These are phyloP conservation scores for Actinernus sp. DNA, from an alignment of 92 coral and sea anemone genomes.

Conservation along the genomic window DNA sequence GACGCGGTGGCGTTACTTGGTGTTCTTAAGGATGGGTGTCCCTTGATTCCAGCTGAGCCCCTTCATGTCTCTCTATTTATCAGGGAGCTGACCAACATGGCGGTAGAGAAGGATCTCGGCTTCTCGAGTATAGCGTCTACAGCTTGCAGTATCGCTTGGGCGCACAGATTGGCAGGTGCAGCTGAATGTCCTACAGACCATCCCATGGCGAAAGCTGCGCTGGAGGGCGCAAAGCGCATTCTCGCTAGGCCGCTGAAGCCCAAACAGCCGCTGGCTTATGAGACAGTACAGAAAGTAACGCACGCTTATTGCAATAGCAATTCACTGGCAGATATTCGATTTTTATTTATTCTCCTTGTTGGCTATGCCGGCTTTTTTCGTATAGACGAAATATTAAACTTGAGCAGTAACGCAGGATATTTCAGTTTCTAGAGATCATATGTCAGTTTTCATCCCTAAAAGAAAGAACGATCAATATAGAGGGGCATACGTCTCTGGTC, in stretches of 20 bases:
- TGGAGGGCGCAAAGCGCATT: slow-evolving; percentile 50
- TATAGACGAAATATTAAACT: slow-evolving; percentile 35
- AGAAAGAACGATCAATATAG: slow-evolving; percentile 60
- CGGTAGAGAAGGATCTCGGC: slow-evolving; percentile 27
- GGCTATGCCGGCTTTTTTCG: slow-evolving; percentile 72
- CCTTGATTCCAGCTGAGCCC: slow-evolving; percentile 40
- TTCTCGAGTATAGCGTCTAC: too few relatives aligned
- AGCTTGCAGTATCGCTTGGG: slow-evolving; percentile 49
- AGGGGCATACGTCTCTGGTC: slow-evolving; percentile 33
- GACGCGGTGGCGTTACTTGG: slow-evolving; percentile 30
- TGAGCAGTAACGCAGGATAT: slow-evolving; percentile 35
- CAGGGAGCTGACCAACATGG: slow-evolving; percentile 6
- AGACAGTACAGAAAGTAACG: slow-evolving; percentile 24
- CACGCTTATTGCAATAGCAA: slow-evolving; percentile 25
- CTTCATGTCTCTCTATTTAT: slow-evolving; percentile 28
- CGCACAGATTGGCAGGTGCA: slow-evolving; percentile 44
- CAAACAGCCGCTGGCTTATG: slow-evolving; percentile 64
- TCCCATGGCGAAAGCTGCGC: slow-evolving; percentile 44
- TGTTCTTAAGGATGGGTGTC: too few relatives aligned
- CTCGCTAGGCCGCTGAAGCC: slow-evolving; percentile 56
- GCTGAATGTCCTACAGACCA: slow-evolving; percentile 50
- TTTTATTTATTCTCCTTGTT: slow-evolving; percentile 42
- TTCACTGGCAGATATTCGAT: slow-evolving; percentile 42
- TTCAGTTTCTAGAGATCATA: slow-evolving; percentile 8
- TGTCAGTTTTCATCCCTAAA: slow-evolving; percentile 30